phyloP scores from a whole-genome alignment of 2,797 vertebrate species.

The Dendrocincla tyrannina region DNA sequence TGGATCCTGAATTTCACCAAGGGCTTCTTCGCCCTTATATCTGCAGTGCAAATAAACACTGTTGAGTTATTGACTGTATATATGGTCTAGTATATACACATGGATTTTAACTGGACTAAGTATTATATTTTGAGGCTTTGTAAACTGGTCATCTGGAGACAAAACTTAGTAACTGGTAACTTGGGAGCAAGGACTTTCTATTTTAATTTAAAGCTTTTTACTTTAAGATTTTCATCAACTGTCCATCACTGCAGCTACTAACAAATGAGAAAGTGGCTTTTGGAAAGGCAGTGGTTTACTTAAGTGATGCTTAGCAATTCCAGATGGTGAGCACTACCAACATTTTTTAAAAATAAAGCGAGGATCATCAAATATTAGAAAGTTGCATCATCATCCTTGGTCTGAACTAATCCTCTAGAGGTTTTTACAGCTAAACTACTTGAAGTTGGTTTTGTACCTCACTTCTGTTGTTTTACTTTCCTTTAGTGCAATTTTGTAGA shows the following conservation, averaged over 20 bases:
- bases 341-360: not conserved
- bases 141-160: not conserved
- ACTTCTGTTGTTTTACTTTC: not conserved
- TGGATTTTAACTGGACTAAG: not conserved
- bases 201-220: not conserved
- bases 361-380: not conserved
- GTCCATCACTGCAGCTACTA: not conserved
- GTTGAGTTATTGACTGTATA: not conserved
- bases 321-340: not conserved
- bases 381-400: not conserved
- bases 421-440: not conserved
- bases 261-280: not conserved
- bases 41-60: not conserved
- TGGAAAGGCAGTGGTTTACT: not conserved
- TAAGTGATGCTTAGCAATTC: not conserved
- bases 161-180: not conserved
- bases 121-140: not conserved
- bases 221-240: not conserved
- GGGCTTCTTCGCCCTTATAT: not conserved
- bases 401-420: not conserved
- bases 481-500: not conserved
- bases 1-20: not conserved
- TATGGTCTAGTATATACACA: not conserved
- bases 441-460: not conserved
- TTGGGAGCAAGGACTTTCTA: not conserved